Evolutionary conservation across 1,140 invertebrate genomes (phyloP).

Genomic region (Eumeta japonica): DNA sequence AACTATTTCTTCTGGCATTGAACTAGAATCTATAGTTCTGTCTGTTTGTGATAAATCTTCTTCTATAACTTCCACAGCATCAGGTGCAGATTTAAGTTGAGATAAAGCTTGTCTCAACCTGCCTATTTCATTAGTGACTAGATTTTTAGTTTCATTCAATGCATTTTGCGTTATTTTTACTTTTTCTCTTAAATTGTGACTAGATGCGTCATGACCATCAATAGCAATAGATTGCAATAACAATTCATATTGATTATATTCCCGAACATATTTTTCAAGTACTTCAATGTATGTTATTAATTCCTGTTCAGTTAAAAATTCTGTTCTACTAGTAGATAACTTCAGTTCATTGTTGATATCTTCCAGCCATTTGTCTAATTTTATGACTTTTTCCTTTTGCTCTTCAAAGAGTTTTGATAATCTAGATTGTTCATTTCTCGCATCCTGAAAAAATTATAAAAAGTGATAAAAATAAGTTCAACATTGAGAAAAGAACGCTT

Average conservation of each 20-base stretch:
- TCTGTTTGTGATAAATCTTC: conserved; percentile 57
- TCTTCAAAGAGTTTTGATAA: conserved; percentile 39
- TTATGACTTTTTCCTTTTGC: conserved; percentile 34
- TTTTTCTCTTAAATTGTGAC: conserved; percentile 59
- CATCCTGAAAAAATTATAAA: conserved; percentile 32
- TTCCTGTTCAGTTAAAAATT: conserved; percentile 40
- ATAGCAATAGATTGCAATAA: conserved; percentile 60
- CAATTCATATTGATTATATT: conserved; percentile 60
- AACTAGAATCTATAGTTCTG: conserved; percentile 61
- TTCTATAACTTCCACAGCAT: conserved; percentile 38
- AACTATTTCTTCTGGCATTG: conserved; percentile 62
- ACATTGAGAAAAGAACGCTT: too few relatives aligned
- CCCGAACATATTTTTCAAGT: conserved; percentile 54
- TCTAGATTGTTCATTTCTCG: conserved; percentile 28
- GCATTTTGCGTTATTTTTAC: conserved; percentile 56
- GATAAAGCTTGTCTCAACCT: conserved; percentile 49
- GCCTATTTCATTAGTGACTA: conserved; percentile 60
- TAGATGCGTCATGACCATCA: conserved; percentile 57
- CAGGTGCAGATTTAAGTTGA: conserved; percentile 35
- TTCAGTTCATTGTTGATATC: conserved; percentile 41
- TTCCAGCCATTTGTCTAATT: conserved; percentile 46
- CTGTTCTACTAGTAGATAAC: conserved; percentile 30
- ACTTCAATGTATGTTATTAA: conserved; percentile 49
- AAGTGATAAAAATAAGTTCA: not conserved
- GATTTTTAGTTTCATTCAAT: conserved; percentile 58